Base-by-base conservation (phyloP, 2,113 vertebrate species). In the Hemicordylus capensis region DNA sequence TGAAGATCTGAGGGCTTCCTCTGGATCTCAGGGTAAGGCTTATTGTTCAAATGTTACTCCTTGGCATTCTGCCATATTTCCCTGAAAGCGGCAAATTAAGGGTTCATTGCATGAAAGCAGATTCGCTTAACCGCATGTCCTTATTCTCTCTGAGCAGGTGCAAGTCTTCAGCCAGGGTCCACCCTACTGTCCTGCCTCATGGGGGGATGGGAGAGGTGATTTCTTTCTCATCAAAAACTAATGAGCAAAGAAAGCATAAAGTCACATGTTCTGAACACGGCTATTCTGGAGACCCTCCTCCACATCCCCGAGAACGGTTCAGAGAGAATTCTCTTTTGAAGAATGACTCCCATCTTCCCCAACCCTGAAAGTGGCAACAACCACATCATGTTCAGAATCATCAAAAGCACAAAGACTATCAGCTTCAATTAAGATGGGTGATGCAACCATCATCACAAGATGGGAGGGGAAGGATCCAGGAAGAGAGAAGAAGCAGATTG, bases 1-100 rank as follows among this genome's bases (percentile, higher is more conserved):
- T 26, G 80, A 82, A 73, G 80, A 77, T 83, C 80, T 51, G 58
- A 77, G 44, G 44, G 51, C 26, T 72, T 77, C 70, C 48, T 79
- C 58, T 83, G 74, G 37, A 87, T 77, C 64, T 78, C 80, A 63
- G 80, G 74, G 44, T 77, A 51, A 31, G 7, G 56, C 64, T 79
- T 70, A 77, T 83, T 78, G 73, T 77, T 56, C 31, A 66, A 64
- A 54, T 2, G 67, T 44, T 78, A 6, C 66, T 51, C 19, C 46
- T 73, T 87, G 86, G 81, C 80, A 20, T 19, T 44, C 66, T 83
- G 85, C 80, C 54, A 59, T 78, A 51, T 46, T 44, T 20, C 56
- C 61, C 19, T 34, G 67, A 78, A 64, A 73, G 46, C 31, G 64
- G 80, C 74, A 72, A 87, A 83, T 83, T 79, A 78, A 61, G 44